Base-by-base conservation (phyloP, 2,888 invertebrate species). In the Melikaiella ostensackeni region DNA sequence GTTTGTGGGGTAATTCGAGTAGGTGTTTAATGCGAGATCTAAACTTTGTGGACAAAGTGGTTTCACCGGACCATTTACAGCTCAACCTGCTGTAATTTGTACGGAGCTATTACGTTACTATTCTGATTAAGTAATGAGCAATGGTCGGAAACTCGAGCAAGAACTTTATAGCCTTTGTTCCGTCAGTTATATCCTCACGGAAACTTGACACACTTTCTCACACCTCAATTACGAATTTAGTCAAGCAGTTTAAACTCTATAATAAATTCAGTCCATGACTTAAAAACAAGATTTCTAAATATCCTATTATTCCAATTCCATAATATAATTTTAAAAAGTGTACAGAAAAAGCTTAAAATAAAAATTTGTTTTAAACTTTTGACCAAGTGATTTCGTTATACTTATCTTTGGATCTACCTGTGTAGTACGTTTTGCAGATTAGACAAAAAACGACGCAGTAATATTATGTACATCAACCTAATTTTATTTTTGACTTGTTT, bases 121-220 rank as follows among this genome's bases (percentile, higher is more conserved):
- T 35, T 38, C 13, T 11, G 35, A 63, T 63, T 35, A 38, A 38
- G 38, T 63, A 63, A 63, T 63, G 38, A 63, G n/a, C 38, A 63
- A 63, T 38, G 55, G 0, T 55, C 21, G 21, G 57, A 24, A 57
- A 64, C 42, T 42, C 64, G 64, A 64, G 42, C 64, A 42, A 64
- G 64, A 64, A 64, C 38, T 64, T 64, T 64, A 55, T 55, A 38
- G 38, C 64, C 64, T 64, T 42, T 64, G 64, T 64, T 64, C 33
- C 38, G 21, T 24, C 1, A 57, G 11, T 57, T 24, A 13, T 42
- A 33, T n/a, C 13, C 8, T 64, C 35, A n/a, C 35, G 63, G 63
- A 63, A 35, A 63, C 63, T 63, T 63, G 38, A 64, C 35, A 38
- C 16, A 42, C 64, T 64, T 64, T 64, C 24, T 64, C 21, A 64